Evolutionary conservation across 2,797 vertebrate genomes (phyloP), one percentile per base, ranked within the genome.

Genomic region (Pangasius mekongensis): DNA sequence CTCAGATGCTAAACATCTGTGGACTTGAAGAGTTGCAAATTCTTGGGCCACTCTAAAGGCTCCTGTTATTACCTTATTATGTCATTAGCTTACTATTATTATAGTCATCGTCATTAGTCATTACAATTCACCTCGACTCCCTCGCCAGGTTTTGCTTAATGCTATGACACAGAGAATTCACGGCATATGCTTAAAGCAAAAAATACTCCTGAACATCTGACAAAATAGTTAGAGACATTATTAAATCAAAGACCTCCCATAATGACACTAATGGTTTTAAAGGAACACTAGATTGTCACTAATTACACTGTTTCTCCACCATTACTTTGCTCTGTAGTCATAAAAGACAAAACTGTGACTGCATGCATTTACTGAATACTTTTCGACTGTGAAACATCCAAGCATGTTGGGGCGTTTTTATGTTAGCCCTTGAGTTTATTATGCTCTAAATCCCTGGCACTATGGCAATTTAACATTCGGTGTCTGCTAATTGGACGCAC

Each of bases 401-500:
- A 56, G 56, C 58, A 62, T 56, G 11, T 22, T 13, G 1, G 33
- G 27, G 24, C 43, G 30, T 77, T 36, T 83, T 85, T 47, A 73
- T 43, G 49, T 58, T 58, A 52, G 64, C 56, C 66, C 43, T 74
- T 7, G 66, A 88, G 69, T 91, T 89, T 86, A 82, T 87, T 88
- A 88, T 87, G 64, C 78, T 90, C 87, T 87, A 91, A 85, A 91
- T 89, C 86, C 89, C 58, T 87, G 69, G 78, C 85, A 90, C 89
- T 86, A 52, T 58, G 76, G 85, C 11, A 52, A 77, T 86, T 88
- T 84, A 80, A 85, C 87, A 81, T 82, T 88, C 81, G 67, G 85
- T 58, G 80, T 30, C 81, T 86, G 87, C 74, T 91, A 90, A 90
- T 89, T 90, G 90, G 91, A 91, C 85, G 87, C 83, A 87, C 62